Evolutionary conservation across 2,888 invertebrate species (phyloP).

Genomic region (Operophtera brumata): DNA sequence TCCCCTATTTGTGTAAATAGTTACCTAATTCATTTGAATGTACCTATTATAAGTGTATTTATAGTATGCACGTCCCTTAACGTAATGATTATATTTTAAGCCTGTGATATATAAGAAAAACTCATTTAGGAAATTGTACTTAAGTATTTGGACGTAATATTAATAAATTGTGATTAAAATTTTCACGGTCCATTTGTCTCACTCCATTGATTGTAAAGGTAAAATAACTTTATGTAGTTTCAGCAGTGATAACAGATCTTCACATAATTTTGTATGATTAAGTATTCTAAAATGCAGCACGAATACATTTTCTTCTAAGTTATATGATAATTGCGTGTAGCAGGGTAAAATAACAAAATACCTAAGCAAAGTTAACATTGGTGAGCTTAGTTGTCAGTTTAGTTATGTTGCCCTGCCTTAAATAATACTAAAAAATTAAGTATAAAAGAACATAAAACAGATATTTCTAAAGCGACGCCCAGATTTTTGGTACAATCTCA

Average conservation of each 20-base stretch:
- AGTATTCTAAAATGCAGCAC: constrained; percentile 1
- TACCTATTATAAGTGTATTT: constrained; percentile 73
- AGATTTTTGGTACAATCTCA: constrained; percentile 43
- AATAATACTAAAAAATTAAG: neutral
- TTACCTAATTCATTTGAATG: constrained; percentile 74
- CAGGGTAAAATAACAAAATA: constrained; percentile 1
- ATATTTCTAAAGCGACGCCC: constrained; percentile 40
- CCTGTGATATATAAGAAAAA: constrained; percentile 78
- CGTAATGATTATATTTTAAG: constrained; percentile 76
- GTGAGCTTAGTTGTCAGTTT: neutral
- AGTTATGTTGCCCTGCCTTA: constrained; percentile 9
- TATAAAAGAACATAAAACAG: neutral
- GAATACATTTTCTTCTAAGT: neutral
- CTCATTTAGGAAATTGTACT: constrained; percentile 67
- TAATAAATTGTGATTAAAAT: constrained; percentile 39
- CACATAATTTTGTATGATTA: neutral
- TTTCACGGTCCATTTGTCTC: constrained; percentile 19
- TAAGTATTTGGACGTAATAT: constrained; percentile 58
- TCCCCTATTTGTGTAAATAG: constrained; percentile 80
- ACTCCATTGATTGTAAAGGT: constrained; percentile 17
- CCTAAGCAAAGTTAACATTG: neutral
- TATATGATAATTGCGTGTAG: too few relatives aligned
- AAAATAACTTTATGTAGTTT: neutral
- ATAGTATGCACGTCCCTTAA: constrained; percentile 78
- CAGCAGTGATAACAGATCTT: neutral